Evolutionary conservation across 2,888 invertebrate genomes (phyloP).

Genomic region (Glaucopsyche alexis): DNA sequence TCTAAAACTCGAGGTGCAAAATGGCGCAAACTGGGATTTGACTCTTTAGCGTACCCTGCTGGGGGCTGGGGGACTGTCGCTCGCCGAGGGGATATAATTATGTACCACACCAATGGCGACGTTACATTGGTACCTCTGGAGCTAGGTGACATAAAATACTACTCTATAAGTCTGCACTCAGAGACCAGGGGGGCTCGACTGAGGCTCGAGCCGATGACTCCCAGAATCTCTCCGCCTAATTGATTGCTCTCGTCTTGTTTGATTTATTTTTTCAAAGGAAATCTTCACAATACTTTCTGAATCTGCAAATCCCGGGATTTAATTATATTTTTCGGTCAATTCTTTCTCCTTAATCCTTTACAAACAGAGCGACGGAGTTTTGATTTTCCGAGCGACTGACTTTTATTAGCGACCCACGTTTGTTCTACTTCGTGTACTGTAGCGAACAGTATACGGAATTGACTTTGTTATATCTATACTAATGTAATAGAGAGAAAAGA

Average conservation of each 20-base stretch:
- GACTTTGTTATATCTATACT: too few relatives aligned
- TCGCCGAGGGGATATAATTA: too few relatives aligned
- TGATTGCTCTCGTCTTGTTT: background rate
- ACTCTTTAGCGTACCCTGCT: too few relatives aligned
- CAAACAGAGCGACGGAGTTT: background rate
- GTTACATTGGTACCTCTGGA: too few relatives aligned
- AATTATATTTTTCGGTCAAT: background rate
- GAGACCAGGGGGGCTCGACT: too few relatives aligned
- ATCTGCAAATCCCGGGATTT: constrained; percentile 3
- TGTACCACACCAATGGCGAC: too few relatives aligned
- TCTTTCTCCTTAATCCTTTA: constrained; percentile 12
- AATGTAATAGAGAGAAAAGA: too few relatives aligned
- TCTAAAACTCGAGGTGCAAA: too few relatives aligned
- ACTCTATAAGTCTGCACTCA: too few relatives aligned
- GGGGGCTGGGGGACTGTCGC: too few relatives aligned
- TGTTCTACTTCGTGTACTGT: background rate
- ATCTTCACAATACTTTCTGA: background rate
- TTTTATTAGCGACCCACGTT: background rate
- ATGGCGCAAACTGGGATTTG: too few relatives aligned
- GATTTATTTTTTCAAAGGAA: background rate
- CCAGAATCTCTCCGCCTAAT: background rate
- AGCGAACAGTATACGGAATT: background rate
- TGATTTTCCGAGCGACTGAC: constrained; percentile 6
- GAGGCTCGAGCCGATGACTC: background rate
- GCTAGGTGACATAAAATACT: too few relatives aligned